Conservation (phyloP, 2,797 vertebrate species). For the Meda fulgida region DNA sequence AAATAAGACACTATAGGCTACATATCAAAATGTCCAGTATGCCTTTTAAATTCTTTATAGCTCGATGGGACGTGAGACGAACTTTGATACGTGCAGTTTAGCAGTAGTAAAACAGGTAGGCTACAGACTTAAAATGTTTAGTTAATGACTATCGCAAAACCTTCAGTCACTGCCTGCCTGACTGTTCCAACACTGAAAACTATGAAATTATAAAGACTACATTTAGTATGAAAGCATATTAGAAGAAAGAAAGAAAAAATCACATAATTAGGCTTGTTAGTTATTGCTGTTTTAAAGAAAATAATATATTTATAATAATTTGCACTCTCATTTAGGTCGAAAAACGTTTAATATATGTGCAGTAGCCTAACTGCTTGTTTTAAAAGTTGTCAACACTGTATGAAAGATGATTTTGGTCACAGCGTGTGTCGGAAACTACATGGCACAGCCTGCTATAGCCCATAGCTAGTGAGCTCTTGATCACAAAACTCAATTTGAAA, state of each 20-base stretch:
- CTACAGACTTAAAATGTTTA: constrained; percentile 10
- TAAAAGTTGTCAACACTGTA: constrained; percentile 4
- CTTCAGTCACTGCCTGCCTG: not conserved
- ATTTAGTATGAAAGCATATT: not conserved
- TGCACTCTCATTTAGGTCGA: not conserved
- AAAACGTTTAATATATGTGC: not conserved
- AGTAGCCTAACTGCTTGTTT: not conserved
- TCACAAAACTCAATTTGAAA: not conserved
- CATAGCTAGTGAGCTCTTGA: not conserved
- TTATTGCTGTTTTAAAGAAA: not conserved
- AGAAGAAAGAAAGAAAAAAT: not conserved
- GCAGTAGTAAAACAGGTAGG: constrained; percentile 11
- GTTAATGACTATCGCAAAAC: constrained; percentile 7
- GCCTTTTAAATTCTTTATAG: constrained; percentile 45
- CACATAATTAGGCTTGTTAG: not conserved
- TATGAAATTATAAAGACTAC: not conserved
- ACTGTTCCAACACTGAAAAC: not conserved
- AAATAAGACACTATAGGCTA: constrained; percentile 46
- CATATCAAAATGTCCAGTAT: constrained; percentile 50
- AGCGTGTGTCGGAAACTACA: constrained; percentile 19
- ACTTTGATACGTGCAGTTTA: constrained; percentile 49
- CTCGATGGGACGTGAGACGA: constrained; percentile 34
- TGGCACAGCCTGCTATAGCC: not conserved
- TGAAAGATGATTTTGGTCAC: constrained; percentile 7
- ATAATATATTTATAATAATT: not conserved